phyloP scores from a whole-genome alignment of 2,113 vertebrate species.

The Thalassarche chlororhynchos region DNA sequence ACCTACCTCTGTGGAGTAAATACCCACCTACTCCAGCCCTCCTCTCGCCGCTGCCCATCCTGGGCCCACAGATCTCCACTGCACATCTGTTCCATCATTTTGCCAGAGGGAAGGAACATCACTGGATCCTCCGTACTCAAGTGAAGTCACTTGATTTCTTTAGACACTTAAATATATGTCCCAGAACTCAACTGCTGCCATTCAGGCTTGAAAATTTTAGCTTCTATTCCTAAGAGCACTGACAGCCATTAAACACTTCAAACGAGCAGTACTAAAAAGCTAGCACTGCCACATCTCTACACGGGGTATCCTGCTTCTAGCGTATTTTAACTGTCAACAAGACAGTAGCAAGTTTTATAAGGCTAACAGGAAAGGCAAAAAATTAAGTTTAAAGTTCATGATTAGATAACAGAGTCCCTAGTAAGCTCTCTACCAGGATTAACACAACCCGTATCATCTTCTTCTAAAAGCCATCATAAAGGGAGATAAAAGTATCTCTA shows the following conservation, averaged over 20 bases:
- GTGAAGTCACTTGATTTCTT: not conserved
- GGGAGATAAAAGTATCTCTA: not conserved
- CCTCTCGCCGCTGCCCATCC: fast-evolving
- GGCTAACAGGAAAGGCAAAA: not conserved
- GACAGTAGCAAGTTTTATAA: not conserved
- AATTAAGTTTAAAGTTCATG: not conserved
- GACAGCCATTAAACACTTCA: not conserved
- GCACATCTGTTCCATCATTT: not conserved
- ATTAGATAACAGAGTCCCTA: not conserved
- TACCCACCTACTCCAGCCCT: not conserved
- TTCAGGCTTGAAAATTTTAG: not conserved
- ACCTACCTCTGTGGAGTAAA: not conserved
- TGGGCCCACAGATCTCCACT: not conserved
- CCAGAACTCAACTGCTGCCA: not conserved
- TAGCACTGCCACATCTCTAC: not conserved
- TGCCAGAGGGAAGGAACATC: not conserved
- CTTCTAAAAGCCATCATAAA: not conserved
- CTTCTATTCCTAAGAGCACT: not conserved
- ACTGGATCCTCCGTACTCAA: not conserved
- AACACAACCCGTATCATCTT: not conserved
- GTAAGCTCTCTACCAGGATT: not conserved
- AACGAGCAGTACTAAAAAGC: not conserved
- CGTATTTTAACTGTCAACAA: not conserved
- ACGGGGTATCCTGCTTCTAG: fast-evolving
- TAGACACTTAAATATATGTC: fast-evolving